A percentile compares a stretch with the other conserved stretches of the same genome.
phyloP scores from a whole-genome alignment of 2,113 vertebrate genomes.

The Shinisaurus crocodilurus region DNA sequence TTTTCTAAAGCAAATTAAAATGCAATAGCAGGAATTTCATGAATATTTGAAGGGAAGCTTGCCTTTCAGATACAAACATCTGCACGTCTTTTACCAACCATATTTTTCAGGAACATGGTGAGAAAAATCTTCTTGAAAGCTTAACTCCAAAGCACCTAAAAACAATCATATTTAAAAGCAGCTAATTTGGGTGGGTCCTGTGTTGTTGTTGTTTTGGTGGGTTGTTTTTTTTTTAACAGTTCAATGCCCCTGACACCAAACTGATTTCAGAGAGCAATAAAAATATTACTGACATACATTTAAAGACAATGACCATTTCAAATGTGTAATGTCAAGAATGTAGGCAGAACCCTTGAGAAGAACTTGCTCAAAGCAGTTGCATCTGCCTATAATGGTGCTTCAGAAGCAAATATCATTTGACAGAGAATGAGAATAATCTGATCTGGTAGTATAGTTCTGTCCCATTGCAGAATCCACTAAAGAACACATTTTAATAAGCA shows the following conservation, averaged over 20 bases:
- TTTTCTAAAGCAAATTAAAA: constrained; percentile 76
- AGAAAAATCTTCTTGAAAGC: constrained; percentile 41
- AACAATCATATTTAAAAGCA: constrained; percentile 15
- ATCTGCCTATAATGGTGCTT: not conserved
- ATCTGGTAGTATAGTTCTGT: not conserved
- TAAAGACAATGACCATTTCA: constrained; percentile 5
- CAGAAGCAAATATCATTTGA: not conserved
- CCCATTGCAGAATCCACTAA: not conserved
- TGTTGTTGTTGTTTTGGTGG: no score
- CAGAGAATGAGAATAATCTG: not conserved
- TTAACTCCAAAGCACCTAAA: constrained; percentile 38
- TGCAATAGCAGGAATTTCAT: constrained; percentile 62
- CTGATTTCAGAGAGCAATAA: constrained; percentile 6
- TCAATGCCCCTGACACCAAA: not conserved
- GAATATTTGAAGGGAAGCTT: constrained; percentile 67
- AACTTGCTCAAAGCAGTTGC: not conserved
- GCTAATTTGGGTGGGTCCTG: not conserved
- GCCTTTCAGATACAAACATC: constrained; percentile 67
- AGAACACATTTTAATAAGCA: not conserved
- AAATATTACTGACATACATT: not conserved
- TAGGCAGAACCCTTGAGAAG: not conserved
- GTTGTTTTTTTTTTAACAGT: not conserved
- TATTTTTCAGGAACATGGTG: constrained; percentile 43
- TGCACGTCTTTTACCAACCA: constrained; percentile 50
- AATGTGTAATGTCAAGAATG: not conserved